Conservation (phyloP, 2,797 vertebrate genomes). For the Oophaga sylvatica region DNA sequence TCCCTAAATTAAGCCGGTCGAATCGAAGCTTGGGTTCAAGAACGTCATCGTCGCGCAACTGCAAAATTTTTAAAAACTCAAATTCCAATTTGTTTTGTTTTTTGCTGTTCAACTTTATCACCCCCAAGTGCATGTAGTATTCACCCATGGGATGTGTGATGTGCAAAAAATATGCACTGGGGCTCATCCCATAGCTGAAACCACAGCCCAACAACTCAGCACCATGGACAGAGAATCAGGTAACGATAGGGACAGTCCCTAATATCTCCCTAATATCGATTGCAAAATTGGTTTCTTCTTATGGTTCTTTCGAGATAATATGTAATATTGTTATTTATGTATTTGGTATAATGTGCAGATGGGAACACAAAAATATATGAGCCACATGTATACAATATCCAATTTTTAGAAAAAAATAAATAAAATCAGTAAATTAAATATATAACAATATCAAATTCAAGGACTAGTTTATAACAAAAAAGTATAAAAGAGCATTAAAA, state of each 20-base stretch:
- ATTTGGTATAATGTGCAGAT: background rate
- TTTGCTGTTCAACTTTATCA: background rate
- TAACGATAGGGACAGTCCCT: too few relatives aligned
- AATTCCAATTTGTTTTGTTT: background rate
- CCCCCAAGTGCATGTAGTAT: background rate
- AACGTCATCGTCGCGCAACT: background rate
- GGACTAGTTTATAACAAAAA: too few relatives aligned
- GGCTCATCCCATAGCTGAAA: background rate
- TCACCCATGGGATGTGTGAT: background rate
- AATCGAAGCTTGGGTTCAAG: background rate
- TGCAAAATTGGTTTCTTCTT: too few relatives aligned
- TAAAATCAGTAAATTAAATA: too few relatives aligned
- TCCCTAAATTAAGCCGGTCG: background rate
- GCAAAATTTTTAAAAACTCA: background rate
- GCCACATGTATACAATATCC: background rate
- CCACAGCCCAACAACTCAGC: background rate
- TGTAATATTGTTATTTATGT: background rate
- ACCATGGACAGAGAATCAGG: slow-evolving; percentile 30
- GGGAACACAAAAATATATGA: background rate
- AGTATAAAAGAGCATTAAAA: too few relatives aligned
- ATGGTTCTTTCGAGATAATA: background rate
- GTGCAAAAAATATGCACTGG: background rate
- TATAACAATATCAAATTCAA: too few relatives aligned
- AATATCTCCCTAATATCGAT: too few relatives aligned
- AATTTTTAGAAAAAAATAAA: too few relatives aligned